Evolutionary conservation across 2,797 vertebrate genomes (phyloP).

Genomic region (Bryconaethiops microstoma): DNA sequence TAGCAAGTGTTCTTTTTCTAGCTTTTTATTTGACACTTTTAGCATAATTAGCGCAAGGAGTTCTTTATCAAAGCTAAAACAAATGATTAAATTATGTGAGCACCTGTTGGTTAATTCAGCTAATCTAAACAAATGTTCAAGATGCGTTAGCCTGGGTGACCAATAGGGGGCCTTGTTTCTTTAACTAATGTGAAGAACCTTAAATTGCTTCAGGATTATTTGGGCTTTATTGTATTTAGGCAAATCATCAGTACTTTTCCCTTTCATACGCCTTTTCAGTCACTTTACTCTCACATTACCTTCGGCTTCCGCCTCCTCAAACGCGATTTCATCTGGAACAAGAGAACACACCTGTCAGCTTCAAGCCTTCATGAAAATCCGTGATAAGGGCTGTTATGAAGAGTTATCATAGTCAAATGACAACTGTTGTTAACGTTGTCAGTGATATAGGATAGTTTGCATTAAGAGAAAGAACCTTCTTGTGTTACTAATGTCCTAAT

Average conservation of each 20-base stretch:
- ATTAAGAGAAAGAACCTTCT: neutral
- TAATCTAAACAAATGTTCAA: too few relatives aligned
- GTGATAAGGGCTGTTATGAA: neutral
- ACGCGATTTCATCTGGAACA: conserved; percentile 66
- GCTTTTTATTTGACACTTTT: too few relatives aligned
- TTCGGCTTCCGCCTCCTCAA: conserved; percentile 66
- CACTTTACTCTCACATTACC: conserved; percentile 53
- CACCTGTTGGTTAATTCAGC: too few relatives aligned
- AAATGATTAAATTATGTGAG: too few relatives aligned
- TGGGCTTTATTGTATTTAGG: neutral
- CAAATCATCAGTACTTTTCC: too few relatives aligned
- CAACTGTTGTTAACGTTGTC: neutral
- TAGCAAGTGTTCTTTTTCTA: too few relatives aligned
- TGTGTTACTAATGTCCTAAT: neutral
- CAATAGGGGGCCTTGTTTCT: too few relatives aligned
- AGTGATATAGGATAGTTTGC: neutral
- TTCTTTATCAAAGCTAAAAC: too few relatives aligned
- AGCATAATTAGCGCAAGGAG: too few relatives aligned
- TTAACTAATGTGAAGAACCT: too few relatives aligned
- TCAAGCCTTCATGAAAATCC: neutral
- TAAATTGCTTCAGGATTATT: neutral
- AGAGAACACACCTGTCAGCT: conserved; percentile 11
- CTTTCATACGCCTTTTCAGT: neutral
- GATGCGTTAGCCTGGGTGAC: too few relatives aligned
- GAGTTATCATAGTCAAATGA: neutral